A percentile compares a stretch with the other conserved stretches of the same genome.
Evolutionary conservation across 2,888 invertebrate species (phyloP).

Genomic region (Lamproptera curius): DNA sequence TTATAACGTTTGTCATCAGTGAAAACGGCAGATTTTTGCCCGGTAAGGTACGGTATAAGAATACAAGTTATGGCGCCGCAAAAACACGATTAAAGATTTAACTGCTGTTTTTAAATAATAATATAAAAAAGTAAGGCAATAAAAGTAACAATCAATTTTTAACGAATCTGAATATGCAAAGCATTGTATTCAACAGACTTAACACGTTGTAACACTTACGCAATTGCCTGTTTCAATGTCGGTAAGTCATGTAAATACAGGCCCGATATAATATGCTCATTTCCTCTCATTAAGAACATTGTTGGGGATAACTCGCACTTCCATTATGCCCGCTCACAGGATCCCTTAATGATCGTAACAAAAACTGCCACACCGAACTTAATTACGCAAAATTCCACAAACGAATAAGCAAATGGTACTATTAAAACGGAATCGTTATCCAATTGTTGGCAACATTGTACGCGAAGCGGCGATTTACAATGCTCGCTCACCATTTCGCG

Average conservation of each 20-base stretch:
- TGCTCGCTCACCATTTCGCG: constrained; percentile 21
- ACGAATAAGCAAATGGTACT: constrained; percentile 41
- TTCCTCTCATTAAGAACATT: constrained; percentile 56
- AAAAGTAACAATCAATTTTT: too few relatives aligned
- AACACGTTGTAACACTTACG: too few relatives aligned
- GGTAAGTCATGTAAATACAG: constrained; percentile 2
- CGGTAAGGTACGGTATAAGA: too few relatives aligned
- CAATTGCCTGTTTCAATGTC: neutral
- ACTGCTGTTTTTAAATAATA: too few relatives aligned
- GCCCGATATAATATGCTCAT: constrained; percentile 30
- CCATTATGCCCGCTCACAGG: constrained; percentile 35
- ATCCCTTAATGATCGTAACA: constrained; percentile 53
- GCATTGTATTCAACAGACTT: too few relatives aligned
- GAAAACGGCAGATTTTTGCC: too few relatives aligned
- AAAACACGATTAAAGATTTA: too few relatives aligned
- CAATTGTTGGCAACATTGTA: constrained; percentile 53
- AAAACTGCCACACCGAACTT: constrained; percentile 65
- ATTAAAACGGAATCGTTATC: constrained; percentile 31
- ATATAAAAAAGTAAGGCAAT: too few relatives aligned
- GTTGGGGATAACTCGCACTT: constrained; percentile 46
- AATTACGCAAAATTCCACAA: constrained; percentile 72
- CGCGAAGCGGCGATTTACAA: constrained; percentile 20
- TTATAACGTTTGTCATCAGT: too few relatives aligned
- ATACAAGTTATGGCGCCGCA: too few relatives aligned
- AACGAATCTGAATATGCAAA: neutral